Conservation (phyloP, 2,797 vertebrate species). For the Myripristis murdjan region DNA sequence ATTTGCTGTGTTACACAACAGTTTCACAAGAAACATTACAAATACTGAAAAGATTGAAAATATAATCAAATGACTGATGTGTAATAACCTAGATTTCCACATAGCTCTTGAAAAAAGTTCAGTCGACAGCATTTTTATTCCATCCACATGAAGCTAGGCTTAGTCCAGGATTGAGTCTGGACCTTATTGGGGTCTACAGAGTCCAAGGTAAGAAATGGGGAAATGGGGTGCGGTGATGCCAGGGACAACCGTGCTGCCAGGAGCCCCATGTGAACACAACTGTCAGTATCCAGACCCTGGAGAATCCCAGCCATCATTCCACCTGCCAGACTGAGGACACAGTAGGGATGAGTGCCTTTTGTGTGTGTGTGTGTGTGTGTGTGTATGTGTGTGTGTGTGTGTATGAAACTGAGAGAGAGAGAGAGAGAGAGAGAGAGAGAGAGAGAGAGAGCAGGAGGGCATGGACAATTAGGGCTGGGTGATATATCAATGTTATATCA, state of each 20-base stretch:
- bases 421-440: conserved; percentile 16
- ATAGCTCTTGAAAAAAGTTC: not conserved
- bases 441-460: conserved; percentile 20
- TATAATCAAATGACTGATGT: not conserved
- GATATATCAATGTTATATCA: too few species aligned
- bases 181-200: conserved; percentile 78
- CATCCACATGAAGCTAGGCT: conserved; percentile 74
- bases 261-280: conserved; percentile 90
- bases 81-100: not conserved
- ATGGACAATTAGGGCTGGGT: not conserved
- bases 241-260: conserved; percentile 87
- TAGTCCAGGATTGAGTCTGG: conserved; percentile 76
- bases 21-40: not conserved
- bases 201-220: conserved; percentile 78
- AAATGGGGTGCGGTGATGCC: conserved; percentile 84
- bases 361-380: conserved; percentile 9
- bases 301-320: conserved; percentile 90
- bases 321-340: conserved; percentile 86
- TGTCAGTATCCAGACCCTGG: conserved; percentile 80
- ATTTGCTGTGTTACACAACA: not conserved
- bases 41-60: not conserved
- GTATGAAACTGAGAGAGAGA: not conserved
- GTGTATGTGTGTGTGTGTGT: conserved; percentile 7
- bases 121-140: conserved; percentile 55
- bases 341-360: not conserved